phyloP scores from a whole-genome alignment of 1,140 invertebrate species.

The Camponotus pennsylvanicus region DNA sequence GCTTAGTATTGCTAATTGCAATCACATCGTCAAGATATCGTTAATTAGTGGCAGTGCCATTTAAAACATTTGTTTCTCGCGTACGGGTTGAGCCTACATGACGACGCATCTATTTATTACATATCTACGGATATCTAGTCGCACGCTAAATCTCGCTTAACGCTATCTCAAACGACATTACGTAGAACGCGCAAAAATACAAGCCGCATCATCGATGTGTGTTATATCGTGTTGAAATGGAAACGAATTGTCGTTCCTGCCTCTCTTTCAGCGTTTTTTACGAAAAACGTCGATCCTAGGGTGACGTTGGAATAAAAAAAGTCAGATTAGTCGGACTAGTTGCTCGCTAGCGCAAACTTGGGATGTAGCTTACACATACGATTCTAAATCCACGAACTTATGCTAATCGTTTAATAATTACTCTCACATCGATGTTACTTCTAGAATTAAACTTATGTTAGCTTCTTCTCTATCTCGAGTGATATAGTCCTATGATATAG shows the following conservation, averaged over 20 bases:
- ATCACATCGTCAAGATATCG: slow-evolving; percentile 61
- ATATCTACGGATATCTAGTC: slow-evolving; percentile 12
- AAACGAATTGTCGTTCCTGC: not conserved
- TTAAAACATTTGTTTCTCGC: slow-evolving; percentile 7
- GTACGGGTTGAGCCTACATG: slow-evolving; percentile 57
- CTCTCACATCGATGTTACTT: not conserved
- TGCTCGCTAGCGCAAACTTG: not conserved
- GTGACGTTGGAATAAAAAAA: not conserved
- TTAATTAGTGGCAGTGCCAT: slow-evolving; percentile 71
- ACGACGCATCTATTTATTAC: not conserved
- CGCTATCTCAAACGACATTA: slow-evolving; percentile 6
- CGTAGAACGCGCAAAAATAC: not conserved
- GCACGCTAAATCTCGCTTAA: slow-evolving; percentile 15
- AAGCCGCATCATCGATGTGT: not conserved
- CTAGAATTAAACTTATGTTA: no score
- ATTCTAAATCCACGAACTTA: slow-evolving; percentile 4
- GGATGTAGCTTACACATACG: not conserved
- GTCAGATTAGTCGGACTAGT: slow-evolving; percentile 1
- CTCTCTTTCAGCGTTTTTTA: not conserved
- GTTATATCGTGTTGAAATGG: not conserved
- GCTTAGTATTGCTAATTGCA: slow-evolving; percentile 64
- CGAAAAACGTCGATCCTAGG: not conserved
- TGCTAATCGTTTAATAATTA: not conserved
- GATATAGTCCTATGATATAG: not conserved
- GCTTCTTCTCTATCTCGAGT: not conserved